Evolutionary conservation across 2,113 vertebrate species (phyloP).

Genomic region (Sarotherodon lohbergeri): DNA sequence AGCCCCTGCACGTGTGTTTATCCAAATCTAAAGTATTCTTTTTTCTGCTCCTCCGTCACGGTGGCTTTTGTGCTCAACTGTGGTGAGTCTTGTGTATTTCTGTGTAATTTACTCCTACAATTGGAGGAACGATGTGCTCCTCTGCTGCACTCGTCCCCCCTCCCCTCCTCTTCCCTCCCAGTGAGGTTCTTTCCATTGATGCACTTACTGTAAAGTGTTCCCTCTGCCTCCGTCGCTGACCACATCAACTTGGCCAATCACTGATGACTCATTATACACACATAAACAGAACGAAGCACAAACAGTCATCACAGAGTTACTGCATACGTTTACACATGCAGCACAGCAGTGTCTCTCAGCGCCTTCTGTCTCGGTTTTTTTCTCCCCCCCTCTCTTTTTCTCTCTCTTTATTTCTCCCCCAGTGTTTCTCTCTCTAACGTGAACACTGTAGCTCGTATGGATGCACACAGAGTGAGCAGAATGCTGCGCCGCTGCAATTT

Average conservation of each 20-base stretch:
- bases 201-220: conserved; percentile 67
- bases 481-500: conserved; percentile 53
- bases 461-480: conserved; percentile 34
- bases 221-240: conserved; percentile 54
- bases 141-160: conserved; percentile 13
- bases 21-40: conserved; percentile 46
- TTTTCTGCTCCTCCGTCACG: conserved; percentile 52
- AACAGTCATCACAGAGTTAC: conserved; percentile 54
- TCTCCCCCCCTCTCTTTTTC: background rate
- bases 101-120: conserved; percentile 71
- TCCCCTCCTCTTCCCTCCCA: conserved; percentile 7
- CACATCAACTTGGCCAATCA: conserved; percentile 71
- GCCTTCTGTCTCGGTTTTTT: background rate
- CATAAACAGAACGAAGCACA: conserved; percentile 66
- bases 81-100: conserved; percentile 68
- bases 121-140: conserved; percentile 62
- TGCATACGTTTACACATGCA: conserved; percentile 52
- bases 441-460: background rate
- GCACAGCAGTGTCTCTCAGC: conserved; percentile 22
- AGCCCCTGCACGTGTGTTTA: conserved; percentile 69
- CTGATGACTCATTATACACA: conserved; percentile 70
- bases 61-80: conserved; percentile 65
- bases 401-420: background rate
- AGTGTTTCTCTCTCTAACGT: background rate
- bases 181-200: conserved; percentile 64